Evolutionary conservation across 2,797 vertebrate species (phyloP), one percentile per base, ranked within the genome.

Genomic region (Danio albolineatus): DNA sequence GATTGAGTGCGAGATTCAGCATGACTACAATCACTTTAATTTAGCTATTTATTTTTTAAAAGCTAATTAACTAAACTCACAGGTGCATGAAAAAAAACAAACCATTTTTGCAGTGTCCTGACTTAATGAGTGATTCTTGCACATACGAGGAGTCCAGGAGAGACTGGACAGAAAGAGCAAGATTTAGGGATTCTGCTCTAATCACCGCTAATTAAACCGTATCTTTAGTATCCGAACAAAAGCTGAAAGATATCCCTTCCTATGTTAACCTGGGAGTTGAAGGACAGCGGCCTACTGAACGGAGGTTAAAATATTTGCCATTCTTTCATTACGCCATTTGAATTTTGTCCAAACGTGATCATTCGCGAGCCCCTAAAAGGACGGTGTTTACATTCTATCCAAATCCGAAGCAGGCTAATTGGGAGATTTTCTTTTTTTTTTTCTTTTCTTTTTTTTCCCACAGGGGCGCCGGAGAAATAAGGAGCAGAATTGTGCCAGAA

Each of bases 401-500:
- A 61, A 71, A 71, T 59, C 70, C 57, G 53, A 74, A 69, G 62
- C 80, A 65, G 69, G 43, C 76, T 78, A 76, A 79, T 75, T 76
- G 65, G 78, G 70, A 71, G 70, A 28, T 28, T n/a, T 67, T 46
- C 67, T 57, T 28, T 28, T 3, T 28, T 3, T 28, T 28, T 53
- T 10, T n/a, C 39, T 9, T 14, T 61, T n/a, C n/a, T n/a, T 43
- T 70, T 51, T 28, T 46, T 51, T 69, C 46, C 38, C 61, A 46
- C 74, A 66, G 75, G 51, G 76, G 78, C 17, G 56, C 81, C 21
- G 60, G 79, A 80, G 73, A 70, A 73, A 73, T 57, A 76, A 76
- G 83, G 38, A 83, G 71, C 69, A 81, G 64, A 80, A 74, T 57
- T 13, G 64, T 86, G 89, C 86, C 87, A 90, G 85, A 77, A 65